Base-by-base conservation (phyloP, 2,888 invertebrate genomes). In the Ophion slaviceki region DNA sequence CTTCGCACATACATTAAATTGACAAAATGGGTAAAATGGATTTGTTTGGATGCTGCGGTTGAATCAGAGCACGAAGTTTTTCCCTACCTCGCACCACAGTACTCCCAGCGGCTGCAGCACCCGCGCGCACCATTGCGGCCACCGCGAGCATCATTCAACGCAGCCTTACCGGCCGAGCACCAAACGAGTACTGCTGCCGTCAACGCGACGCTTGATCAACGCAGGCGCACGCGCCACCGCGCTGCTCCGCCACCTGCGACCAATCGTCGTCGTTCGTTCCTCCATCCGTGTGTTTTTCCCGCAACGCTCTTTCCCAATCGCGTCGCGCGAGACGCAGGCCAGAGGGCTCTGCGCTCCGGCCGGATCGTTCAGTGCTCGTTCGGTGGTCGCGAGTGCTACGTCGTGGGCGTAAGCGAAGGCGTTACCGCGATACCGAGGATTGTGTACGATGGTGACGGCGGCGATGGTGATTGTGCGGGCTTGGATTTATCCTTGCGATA, bases 261-360 rank as follows among this genome's bases (percentile, higher is more conserved):
- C 57, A 68, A 61, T 68, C 80, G 20, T 67, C 53, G 57, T 71
- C 40, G 28, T 57, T 36, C 36, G 53, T 36, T 47, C 87, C 80
- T 88, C 79, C 84, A 87, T 84, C 86, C 86, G 80, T 82, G 64
- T 85, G 20, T 67, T 24, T 67, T n/a, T 20, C 45, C 76, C n/a
- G 76, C 76, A 66, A 81, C 77, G 87, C 86, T 83, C n/a, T 62
- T n/a, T 61, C 28, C 47, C 66, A 62, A 24, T 57, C 81, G 80
- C 84, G 81, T 78, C 85, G 79, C 67, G 75, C 70, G n/a, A 61
- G 74, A 53, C 66, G 47, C 71, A 28, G 70, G 45, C 57, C 61
- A 70, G 75, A 68, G 76, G 74, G n/a, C 74, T 80, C 80, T 83
- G 59, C 11, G 61, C 53, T 80, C 70, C 78, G 14, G 80, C 70